Evolutionary conservation across 1,140 invertebrate species (phyloP), one percentile per base, ranked within the genome.

Genomic region (Diachasma alloeum): DNA sequence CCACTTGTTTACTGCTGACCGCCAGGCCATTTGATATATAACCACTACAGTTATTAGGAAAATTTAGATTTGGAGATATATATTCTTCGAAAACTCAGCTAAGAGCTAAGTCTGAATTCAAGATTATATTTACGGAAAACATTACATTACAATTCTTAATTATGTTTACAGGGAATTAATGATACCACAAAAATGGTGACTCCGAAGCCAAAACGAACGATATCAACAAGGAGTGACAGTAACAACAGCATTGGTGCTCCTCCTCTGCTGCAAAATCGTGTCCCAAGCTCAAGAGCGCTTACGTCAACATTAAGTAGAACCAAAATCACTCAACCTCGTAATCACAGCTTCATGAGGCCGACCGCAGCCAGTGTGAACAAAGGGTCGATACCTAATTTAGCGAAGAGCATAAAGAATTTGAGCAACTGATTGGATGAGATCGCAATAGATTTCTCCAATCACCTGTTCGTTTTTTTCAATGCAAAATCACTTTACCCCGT

Each of bases 211-310:
- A 77, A 80, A 72, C 68, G 77, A 10, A 90, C 91, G 22, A 91
- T 93, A 0, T 91, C 93, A 0, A 93, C 93, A 24, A 88, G 93
- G 17, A 93, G 92, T 80, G 93, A 92, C 68, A 94, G 92, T 69
- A 93, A 93, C 13, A 94, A 92, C 80, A 94, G 92, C 44, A 88
- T 91, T n/a, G 91, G 90, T n/a, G 87, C 89, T 10, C 84, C 81
- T 59, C 72, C 79, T 1, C 42, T 80, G 31, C 0, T 81, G 3
- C 74, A 72, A 24, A 80, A 74, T 78, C 84, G 72, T 56, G 71
- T 36, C 72, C 76, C 59, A 56, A 79, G 74, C 26, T 63, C 80
- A 79, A 63, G 81, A 81, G 78, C 63, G 22, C 72, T 76, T 44
- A 56, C 76, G 5, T 31, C 78, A 0, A 42, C 72, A 8, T 11